phyloP scores from a whole-genome alignment of 2,797 vertebrate species.

The Ateles fusciceps region DNA sequence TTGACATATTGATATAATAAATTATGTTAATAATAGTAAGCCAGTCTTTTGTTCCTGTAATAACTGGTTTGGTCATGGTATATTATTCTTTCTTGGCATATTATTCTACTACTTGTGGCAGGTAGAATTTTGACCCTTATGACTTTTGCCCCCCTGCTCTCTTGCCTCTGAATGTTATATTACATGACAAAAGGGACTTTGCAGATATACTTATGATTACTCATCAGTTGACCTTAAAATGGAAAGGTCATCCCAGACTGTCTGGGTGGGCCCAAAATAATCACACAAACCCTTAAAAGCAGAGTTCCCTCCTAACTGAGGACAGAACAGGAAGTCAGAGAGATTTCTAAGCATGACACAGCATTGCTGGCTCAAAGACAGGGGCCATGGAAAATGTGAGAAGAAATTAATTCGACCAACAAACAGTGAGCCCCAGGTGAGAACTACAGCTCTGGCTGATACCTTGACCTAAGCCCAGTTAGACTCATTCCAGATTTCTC shows the following conservation, averaged over 20 bases:
- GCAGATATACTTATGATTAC: neutral
- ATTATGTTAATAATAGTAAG: neutral
- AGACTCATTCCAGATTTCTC: neutral
- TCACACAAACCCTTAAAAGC: neutral
- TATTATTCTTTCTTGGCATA: neutral
- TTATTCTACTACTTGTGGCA: neutral
- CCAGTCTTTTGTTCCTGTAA: neutral
- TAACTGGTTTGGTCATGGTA: neutral
- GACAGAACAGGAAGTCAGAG: neutral
- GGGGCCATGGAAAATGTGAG: neutral
- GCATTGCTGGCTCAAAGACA: neutral
- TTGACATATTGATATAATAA: neutral
- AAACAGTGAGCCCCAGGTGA: neutral
- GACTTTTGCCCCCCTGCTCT: neutral
- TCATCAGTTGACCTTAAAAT: neutral
- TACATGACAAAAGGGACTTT: neutral
- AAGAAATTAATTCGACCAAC: neutral
- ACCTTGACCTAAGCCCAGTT: neutral
- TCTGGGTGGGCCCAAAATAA: neutral
- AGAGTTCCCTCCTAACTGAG: neutral
- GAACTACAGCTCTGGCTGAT: neutral
- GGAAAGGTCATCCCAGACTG: neutral
- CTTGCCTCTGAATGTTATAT: neutral
- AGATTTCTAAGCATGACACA: neutral
- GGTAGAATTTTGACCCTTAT: neutral